phyloP scores from a whole-genome alignment of 2,888 invertebrate genomes.

The Pterostichus niger region DNA sequence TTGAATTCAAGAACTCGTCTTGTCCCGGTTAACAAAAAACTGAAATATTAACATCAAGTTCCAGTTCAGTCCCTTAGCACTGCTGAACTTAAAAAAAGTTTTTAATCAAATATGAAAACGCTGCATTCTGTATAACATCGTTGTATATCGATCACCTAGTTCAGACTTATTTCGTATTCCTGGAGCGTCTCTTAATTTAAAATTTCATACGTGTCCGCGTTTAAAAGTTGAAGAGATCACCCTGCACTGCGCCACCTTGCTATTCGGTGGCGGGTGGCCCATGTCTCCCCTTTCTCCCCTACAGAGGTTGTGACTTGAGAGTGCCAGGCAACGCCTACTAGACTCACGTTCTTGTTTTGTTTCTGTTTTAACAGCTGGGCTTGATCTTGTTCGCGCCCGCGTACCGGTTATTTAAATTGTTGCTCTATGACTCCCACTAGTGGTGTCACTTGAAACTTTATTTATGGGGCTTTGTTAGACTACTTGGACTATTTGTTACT shows the following conservation, averaged over 20 bases:
- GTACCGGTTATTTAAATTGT: conserved; percentile 53
- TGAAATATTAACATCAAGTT: conserved; percentile 45
- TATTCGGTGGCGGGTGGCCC: background rate
- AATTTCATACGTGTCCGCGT: conserved; percentile 61
- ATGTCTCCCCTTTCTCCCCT: background rate
- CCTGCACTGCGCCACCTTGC: conserved; percentile 51
- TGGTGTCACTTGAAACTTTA: background rate
- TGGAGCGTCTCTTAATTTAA: conserved; percentile 56
- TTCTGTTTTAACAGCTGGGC: conserved; percentile 17
- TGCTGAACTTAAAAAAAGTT: conserved; percentile 55
- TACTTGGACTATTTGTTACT: conserved; percentile 19
- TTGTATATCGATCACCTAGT: conserved; percentile 37
- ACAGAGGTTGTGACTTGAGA: background rate
- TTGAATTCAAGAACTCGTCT: conserved; percentile 43
- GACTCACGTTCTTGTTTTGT: background rate
- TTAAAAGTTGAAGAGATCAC: conserved; percentile 57
- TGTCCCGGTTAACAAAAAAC: conserved; percentile 38
- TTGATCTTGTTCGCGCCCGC: background rate
- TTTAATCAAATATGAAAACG: conserved; percentile 64
- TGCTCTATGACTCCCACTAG: conserved; percentile 41
- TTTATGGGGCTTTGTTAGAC: conserved; percentile 36
- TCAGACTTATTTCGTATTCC: conserved; percentile 54
- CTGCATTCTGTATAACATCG: conserved; percentile 40
- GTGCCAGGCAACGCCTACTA: conserved; percentile 14
- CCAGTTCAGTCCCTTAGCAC: conserved; percentile 24